Evolutionary conservation across 2,797 vertebrate genomes (phyloP).

Genomic region (Onychomys torridus): DNA sequence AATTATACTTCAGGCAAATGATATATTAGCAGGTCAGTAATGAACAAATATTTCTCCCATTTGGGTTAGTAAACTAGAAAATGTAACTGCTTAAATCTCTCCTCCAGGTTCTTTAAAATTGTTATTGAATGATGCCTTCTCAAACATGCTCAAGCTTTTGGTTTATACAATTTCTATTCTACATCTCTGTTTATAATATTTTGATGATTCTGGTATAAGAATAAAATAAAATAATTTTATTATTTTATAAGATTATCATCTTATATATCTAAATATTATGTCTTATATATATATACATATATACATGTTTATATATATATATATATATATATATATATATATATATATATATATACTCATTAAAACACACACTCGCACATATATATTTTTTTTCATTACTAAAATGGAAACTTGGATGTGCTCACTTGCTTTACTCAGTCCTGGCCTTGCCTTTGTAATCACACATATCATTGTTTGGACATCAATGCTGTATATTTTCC

Average conservation of each 20-base stretch:
- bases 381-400: not conserved
- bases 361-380: not conserved
- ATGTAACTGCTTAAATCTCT: not conserved
- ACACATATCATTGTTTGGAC: not conserved
- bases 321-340: too few relatives aligned
- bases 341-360: not conserved
- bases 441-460: not conserved
- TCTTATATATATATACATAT: not conserved
- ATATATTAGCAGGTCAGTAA: not conserved
- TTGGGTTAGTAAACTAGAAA: not conserved
- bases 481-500: not conserved
- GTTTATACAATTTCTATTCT: not conserved
- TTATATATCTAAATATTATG: not conserved
- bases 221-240: not conserved
- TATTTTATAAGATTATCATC: not conserved
- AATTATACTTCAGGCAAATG: not conserved
- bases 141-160: not conserved
- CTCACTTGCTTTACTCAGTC: not conserved
- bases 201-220: not conserved
- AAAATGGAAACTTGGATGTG: not conserved
- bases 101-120: not conserved
- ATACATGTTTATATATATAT: fast-evolving
- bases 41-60: not conserved
- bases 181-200: not conserved
- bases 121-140: not conserved